These are phyloP conservation scores for Eulithis prunata DNA, from an alignment of 2,888 invertebrate species.

Conservation along the genomic window DNA sequence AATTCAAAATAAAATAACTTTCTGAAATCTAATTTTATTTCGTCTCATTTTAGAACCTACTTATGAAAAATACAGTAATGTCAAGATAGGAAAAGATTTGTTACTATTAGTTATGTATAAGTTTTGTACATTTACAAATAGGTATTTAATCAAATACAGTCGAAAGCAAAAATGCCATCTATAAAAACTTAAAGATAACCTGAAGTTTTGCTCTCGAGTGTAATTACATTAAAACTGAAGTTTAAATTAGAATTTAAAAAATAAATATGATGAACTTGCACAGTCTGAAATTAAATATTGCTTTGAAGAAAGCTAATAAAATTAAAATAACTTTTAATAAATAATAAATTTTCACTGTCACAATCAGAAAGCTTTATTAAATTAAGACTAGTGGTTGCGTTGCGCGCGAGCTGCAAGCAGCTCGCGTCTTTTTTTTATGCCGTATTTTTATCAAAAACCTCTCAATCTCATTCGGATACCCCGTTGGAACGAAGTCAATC, in stretches of 20 bases:
- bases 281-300: too few species aligned
- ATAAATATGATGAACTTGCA: not conserved
- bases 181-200: too few species aligned
- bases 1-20: slow-evolving; percentile 43
- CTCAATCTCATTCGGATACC: too few species aligned
- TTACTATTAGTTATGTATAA: slow-evolving; percentile 37
- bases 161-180: too few species aligned
- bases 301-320: not conserved
- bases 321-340: not conserved
- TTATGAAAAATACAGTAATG: slow-evolving; percentile 74
- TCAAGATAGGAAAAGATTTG: slow-evolving; percentile 51
- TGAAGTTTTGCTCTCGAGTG: too few species aligned
- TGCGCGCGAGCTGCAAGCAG: too few species aligned
- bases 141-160: not conserved
- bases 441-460: too few species aligned
- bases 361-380: not conserved
- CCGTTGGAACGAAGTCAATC: too few species aligned
- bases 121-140: slow-evolving; percentile 35
- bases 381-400: too few species aligned
- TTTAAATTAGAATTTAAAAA: not conserved
- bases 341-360: not conserved
- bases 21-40: slow-evolving; percentile 75
- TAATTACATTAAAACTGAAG: not conserved
- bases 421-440: too few species aligned
- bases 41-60: slow-evolving; percentile 73